A percentile compares a stretch with the other conserved stretches of the same genome.
phyloP scores from a whole-genome alignment of 2,797 vertebrate species.

The Hapalemur alaotrensis region DNA sequence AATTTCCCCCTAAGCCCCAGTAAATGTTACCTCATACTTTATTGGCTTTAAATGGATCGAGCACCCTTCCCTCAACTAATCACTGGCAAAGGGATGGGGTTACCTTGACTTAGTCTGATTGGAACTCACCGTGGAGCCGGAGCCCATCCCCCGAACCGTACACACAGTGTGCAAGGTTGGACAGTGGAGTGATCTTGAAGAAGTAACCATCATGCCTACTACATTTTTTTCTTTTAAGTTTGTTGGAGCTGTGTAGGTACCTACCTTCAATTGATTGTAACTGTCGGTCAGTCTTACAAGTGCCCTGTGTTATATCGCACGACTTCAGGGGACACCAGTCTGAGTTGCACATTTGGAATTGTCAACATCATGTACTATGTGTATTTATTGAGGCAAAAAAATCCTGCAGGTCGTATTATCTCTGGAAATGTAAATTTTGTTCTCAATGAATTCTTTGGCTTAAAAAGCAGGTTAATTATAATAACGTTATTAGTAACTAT shows the following conservation, averaged over 20 bases:
- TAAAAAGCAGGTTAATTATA: constrained; percentile 56
- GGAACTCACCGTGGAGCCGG: neutral
- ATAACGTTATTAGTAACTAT: constrained; percentile 47
- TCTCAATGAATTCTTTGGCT: constrained; percentile 48
- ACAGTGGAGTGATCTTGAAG: neutral
- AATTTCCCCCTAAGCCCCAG: neutral
- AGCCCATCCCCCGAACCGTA: neutral
- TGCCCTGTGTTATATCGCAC: neutral
- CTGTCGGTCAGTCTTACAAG: constrained; percentile 65
- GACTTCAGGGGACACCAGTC: neutral
- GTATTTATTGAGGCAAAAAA: constrained; percentile 68
- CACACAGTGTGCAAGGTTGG: rapidly evolving
- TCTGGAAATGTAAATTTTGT: constrained; percentile 50
- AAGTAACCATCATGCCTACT: rapidly evolving
- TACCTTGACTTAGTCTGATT: neutral
- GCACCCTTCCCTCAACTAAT: neutral
- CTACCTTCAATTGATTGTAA: constrained; percentile 48
- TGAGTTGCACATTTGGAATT: neutral
- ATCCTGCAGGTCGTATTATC: constrained; percentile 56
- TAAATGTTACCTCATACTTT: neutral
- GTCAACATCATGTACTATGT: neutral
- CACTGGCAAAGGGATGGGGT: neutral
- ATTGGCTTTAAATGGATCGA: neutral
- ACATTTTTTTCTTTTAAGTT: constrained; percentile 44
- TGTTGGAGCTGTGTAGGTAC: constrained; percentile 60